Base-by-base conservation (phyloP, 2,113 vertebrate species). In the Limnothrissa miodon region DNA sequence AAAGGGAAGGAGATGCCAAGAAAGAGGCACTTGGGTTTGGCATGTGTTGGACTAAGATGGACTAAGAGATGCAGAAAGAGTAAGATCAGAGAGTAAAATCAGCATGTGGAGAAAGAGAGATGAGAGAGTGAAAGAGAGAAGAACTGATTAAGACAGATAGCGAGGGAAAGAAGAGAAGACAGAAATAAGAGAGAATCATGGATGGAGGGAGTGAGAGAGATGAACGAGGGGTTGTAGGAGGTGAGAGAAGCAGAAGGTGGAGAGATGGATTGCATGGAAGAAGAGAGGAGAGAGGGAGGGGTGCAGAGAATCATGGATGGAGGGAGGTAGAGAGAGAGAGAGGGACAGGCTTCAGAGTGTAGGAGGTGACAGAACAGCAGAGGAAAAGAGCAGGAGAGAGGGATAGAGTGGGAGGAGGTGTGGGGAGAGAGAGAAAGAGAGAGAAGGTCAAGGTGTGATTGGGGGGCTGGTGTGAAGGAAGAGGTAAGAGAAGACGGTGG, bases 161-260 rank as follows among this genome's bases (percentile, higher is more conserved):
- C 44, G 51, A 82, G 23, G 46, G 59, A 46, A 23, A 78, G 66
- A 53, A 39, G 1, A 46, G 81, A 45, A 66, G 53, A 42, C 42
- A 42, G 42, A 42, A 42, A 42, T 81, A 45, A 66, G 46, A 53
- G 19, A 53, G 51, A 53, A 19, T 21, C 17, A 53, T 13, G 59
- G 25, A 66, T 2, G 11, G 29, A 70, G 62, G 25, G 87, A 91
- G 89, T 87, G 86, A 82, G 0, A 86, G 87, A 87, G 80, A 21
- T 83, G 33, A 82, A 83, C 88, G 91, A 85, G 85, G 88, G 88
- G 87, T 78, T 74, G 66, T 74, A 33, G 29, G 89, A 82, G 80
- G 89, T 36, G 83, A 8, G 46, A 62, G 10, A 29, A 51, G 19
- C 48, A 25, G 80, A 29, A 44, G 79, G 46, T 78, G 83, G 83